Evolutionary conservation across 2,888 invertebrate genomes (phyloP).

Genomic region (Caenorhabditis parvicauda): DNA sequence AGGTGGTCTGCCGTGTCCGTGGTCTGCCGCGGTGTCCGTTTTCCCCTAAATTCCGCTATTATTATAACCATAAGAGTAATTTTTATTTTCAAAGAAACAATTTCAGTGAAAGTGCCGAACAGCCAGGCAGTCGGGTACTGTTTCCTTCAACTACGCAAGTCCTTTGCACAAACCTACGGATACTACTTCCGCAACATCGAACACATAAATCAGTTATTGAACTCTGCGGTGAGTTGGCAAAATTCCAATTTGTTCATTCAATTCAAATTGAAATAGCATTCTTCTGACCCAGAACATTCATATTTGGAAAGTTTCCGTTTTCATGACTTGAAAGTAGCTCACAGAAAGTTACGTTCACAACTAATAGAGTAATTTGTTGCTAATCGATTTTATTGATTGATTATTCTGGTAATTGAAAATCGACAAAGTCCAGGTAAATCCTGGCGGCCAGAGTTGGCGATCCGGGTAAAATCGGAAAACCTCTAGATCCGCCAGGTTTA

Average conservation of each 20-base stretch:
- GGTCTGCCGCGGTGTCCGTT: not conserved
- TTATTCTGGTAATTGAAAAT: too few species aligned
- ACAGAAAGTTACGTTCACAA: too few species aligned
- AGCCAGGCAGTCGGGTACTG: constrained; percentile 35
- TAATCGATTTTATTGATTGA: too few species aligned
- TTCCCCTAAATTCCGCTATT: not conserved
- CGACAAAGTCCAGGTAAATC: too few species aligned
- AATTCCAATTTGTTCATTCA: not conserved
- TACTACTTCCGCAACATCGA: constrained; percentile 56
- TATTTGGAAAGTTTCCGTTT: too few species aligned
- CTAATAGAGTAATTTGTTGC: too few species aligned
- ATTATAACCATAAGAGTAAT: too few species aligned
- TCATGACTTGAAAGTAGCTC: too few species aligned
- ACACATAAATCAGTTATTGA: constrained; percentile 48
- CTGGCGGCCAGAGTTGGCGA: too few species aligned
- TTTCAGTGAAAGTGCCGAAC: constrained; percentile 39
- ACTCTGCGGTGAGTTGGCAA: constrained; percentile 28
- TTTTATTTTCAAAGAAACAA: not conserved
- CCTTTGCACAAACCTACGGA: constrained; percentile 52
- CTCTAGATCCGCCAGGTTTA: too few species aligned
- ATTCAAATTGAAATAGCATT: not conserved
- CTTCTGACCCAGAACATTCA: constrained; percentile 2
- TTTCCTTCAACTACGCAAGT: constrained; percentile 49
- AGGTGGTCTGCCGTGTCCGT: too few species aligned
- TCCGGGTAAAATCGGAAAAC: too few species aligned